phyloP scores from a whole-genome alignment of 2,888 invertebrate species.

The Cactoblastis cactorum region DNA sequence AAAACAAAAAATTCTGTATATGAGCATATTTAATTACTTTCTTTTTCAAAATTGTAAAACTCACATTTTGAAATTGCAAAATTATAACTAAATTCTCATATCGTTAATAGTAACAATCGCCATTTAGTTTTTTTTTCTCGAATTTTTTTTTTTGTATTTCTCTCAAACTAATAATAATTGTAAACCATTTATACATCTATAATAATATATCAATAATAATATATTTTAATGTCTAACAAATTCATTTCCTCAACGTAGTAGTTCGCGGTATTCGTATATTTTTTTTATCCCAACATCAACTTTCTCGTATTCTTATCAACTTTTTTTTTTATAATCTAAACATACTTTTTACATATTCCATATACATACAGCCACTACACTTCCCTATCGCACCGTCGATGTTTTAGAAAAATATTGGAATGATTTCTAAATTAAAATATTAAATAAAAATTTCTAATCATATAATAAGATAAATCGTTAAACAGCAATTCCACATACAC shows the following conservation, averaged over 20 bases:
- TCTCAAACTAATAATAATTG: conserved; percentile 74
- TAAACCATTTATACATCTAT: conserved; percentile 78
- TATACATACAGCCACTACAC: conserved; percentile 67
- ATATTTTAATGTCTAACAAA: conserved; percentile 78
- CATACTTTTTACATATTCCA: conserved; percentile 72
- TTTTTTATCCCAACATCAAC: conserved; percentile 68
- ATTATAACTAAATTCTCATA: conserved; percentile 79
- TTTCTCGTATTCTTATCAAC: conserved; percentile 69
- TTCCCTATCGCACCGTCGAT: conserved; percentile 60
- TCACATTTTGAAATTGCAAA: conserved; percentile 80
- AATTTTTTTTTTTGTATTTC: conserved; percentile 65
- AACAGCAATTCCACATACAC: conserved; percentile 54
- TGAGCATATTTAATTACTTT: conserved; percentile 79
- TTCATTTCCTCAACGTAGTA: conserved; percentile 73
- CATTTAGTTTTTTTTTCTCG: conserved; percentile 65
- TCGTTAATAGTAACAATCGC: conserved; percentile 78
- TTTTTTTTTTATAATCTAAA: conserved; percentile 67
- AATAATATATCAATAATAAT: too few species aligned
- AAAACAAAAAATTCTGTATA: conserved; percentile 59
- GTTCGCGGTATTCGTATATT: conserved; percentile 61
- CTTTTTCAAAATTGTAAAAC: conserved; percentile 80
- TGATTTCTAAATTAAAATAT: conserved; percentile 48
- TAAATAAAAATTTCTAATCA: conserved; percentile 35
- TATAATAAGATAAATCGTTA: conserved; percentile 41
- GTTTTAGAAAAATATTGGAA: conserved; percentile 73